Evolutionary conservation across 2,113 vertebrate genomes (phyloP).

Genomic region (Macrotus californicus): DNA sequence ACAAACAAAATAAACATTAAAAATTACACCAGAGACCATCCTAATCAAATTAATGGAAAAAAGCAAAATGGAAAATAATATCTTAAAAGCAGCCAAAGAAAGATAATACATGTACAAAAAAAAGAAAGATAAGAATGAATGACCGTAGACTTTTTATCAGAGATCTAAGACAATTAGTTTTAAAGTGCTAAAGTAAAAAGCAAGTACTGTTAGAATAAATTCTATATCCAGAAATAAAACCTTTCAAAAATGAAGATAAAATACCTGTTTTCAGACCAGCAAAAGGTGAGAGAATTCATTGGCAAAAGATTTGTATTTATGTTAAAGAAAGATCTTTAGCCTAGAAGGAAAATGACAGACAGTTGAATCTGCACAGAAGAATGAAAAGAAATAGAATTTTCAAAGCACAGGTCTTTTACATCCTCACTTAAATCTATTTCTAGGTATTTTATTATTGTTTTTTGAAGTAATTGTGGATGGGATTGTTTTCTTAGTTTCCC

Average conservation of each 20-base stretch:
- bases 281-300: neutral
- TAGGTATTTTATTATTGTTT: neutral
- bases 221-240: neutral
- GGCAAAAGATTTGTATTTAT: neutral
- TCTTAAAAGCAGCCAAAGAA: neutral
- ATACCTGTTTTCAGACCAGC: neutral
- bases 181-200: neutral
- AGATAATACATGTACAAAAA: neutral
- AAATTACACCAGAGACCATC: neutral
- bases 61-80: constrained; percentile 3
- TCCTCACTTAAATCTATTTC: neutral
- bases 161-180: neutral
- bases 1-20: neutral
- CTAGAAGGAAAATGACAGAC: neutral
- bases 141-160: neutral
- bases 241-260: neutral
- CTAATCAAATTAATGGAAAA: neutral
- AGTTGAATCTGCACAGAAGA: neutral
- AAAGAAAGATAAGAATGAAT: neutral
- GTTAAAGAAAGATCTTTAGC: neutral
- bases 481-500: neutral
- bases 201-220: neutral
- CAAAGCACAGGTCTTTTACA: neutral
- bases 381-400: neutral
- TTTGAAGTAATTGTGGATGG: neutral